phyloP scores from a whole-genome alignment of 1,140 invertebrate genomes.

The Caenorhabditis inopinata region DNA sequence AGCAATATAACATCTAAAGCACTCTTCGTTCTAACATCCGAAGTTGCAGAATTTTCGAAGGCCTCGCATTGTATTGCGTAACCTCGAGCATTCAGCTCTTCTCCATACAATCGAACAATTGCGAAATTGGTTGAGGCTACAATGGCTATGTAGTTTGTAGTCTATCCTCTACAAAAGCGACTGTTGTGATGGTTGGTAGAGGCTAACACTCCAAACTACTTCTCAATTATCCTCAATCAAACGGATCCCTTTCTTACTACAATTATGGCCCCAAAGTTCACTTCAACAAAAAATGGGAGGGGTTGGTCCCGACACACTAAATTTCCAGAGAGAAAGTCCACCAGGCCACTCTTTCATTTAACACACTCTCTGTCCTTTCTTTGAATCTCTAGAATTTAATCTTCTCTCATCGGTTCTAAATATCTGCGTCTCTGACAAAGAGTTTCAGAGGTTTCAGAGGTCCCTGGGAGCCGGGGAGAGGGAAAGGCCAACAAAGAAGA shows the following conservation, averaged over 20 bases:
- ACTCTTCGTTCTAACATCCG: no score
- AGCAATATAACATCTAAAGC: no score
- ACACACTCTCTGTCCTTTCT: background rate
- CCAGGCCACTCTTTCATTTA: no score
- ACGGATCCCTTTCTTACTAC: no score
- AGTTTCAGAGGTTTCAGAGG: conserved; percentile 32
- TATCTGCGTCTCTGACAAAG: background rate
- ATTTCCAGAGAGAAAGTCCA: conserved; percentile 19
- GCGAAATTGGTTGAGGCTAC: no score
- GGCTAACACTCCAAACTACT: background rate
- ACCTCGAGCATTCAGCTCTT: no score
- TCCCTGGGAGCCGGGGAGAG: background rate
- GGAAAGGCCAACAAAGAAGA: background rate
- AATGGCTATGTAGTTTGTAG: no score
- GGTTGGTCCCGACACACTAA: background rate
- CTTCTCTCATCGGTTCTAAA: background rate
- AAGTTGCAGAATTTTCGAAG: no score
- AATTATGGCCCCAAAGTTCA: background rate
- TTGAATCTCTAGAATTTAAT: background rate
- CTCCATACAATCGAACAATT: no score
- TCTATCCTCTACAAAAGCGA: no score
- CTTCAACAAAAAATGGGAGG: background rate
- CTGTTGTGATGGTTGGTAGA: no score
- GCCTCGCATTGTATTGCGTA: no score
- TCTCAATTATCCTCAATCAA: background rate